Evolutionary conservation across 37 sponge, comb jelly and placozoan species (phyloP), one percentile per base, ranked within the genome.

Genomic region (Halichondria panicea): DNA sequence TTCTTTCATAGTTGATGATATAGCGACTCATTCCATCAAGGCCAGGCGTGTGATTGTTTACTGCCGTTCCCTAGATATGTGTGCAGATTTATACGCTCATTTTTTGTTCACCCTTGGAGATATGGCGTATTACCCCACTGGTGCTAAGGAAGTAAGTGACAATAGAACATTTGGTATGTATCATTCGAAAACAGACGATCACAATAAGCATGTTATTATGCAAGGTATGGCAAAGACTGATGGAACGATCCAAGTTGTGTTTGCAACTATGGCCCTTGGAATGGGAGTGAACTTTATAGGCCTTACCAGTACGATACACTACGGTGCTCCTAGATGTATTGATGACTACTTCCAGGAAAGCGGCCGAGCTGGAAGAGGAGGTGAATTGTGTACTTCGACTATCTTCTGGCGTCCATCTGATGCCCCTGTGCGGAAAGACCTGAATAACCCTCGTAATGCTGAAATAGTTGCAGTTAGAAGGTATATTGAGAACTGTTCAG

Each of bases 201-300:
- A 76, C 36, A 83, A 75, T 42, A 83, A 75, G 44, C 28, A 78
- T 19, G 48, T 67, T 27, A 55, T 83, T 38, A n/a, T 83, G 28
- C 9, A 66, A 33, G 76, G 84, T 43, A 58, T 83, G 2, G 30
- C 27, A 35, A 4, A 57, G 24, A 22, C 59, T 53, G 77, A 83
- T 76, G 77, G 84, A 18, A 46, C 67, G 35, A 43, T 83, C 38
- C 45, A 71, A 28, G 80, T 85, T 5, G 80, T 85, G 25, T 85
- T 85, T 79, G 86, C 86, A 7, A 85, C 86, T 22, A 58, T 71
- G 3, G 86, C 86, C 27, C 72, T 85, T 1, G 86, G 79, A 36
- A 78, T 85, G 86, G 75, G 83, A 32, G 67, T 82, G n/a, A 48
- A 82, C 58, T 35, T 74, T 1, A 45, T 1, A 31, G 66, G 58